A percentile compares a stretch with the other conserved stretches of the same genome.
These are phyloP conservation scores for Molothrus aeneus DNA, from an alignment of 2,797 vertebrate genomes.

Conservation along the genomic window DNA sequence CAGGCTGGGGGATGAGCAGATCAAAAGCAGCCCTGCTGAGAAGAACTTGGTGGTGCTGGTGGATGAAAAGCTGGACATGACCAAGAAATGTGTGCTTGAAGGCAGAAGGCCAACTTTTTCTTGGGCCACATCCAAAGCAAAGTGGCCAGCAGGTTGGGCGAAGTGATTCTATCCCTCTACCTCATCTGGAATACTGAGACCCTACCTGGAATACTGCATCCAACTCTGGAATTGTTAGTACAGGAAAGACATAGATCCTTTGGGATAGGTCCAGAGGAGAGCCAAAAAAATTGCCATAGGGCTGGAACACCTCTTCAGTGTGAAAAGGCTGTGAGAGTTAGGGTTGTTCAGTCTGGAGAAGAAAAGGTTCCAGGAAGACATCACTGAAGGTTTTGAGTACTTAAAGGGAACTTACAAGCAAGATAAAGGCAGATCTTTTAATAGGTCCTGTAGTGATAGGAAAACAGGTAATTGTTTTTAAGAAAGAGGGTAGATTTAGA, in stretches of 20 bases:
- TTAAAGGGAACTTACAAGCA: neutral
- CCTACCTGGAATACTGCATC: neutral
- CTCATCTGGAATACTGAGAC: neutral
- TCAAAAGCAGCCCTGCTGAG: fast-evolving
- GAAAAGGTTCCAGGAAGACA: neutral
- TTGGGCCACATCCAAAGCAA: neutral
- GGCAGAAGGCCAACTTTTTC: neutral
- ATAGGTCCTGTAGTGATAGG: fast-evolving
- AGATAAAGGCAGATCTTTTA: neutral
- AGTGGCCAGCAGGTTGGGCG: neutral
- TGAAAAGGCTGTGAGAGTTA: neutral
- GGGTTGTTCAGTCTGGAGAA: neutral
- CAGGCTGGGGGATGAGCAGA: neutral
- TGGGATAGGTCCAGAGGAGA: neutral
- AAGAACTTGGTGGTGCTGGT: neutral
- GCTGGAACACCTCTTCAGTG: neutral
- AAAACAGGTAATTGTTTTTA: neutral
- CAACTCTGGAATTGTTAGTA: fast-evolving
- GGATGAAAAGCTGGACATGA: neutral
- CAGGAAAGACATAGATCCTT: neutral
- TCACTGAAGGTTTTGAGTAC: neutral
- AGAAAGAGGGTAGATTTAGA: neutral
- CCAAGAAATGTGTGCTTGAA: neutral
- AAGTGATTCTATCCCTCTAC: neutral
- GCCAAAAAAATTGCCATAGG: fast-evolving